Evolutionary conservation across 2,113 vertebrate genomes (phyloP).

Genomic region (Suncus etruscus): DNA sequence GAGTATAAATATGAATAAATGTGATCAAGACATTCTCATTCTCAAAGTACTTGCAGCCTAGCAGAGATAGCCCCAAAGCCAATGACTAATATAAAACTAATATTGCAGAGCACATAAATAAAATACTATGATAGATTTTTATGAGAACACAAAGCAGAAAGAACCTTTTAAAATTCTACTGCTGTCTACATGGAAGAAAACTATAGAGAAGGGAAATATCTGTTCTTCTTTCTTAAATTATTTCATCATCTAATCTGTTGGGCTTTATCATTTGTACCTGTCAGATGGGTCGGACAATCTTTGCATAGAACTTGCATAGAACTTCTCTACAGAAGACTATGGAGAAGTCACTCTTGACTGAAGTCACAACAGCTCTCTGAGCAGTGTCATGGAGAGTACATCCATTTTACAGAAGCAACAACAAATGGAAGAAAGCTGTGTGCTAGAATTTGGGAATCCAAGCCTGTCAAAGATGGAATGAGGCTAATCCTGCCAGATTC

Average conservation of each 20-base stretch:
- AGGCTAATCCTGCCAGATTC: background rate
- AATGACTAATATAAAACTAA: background rate
- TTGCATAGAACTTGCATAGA: background rate
- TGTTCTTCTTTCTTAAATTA: conserved; percentile 13
- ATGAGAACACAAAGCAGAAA: background rate
- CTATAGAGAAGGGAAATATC: background rate
- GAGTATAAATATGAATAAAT: conserved; percentile 8
- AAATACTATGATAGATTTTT: background rate
- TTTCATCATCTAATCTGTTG: conserved; percentile 1
- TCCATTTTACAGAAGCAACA: conserved; percentile 35
- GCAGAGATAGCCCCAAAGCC: background rate
- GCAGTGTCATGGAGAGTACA: background rate
- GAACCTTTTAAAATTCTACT: conserved; percentile 1
- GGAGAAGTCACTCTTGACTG: background rate
- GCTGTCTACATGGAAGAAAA: background rate
- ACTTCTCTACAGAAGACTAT: background rate
- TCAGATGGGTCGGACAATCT: background rate
- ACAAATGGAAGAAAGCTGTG: background rate
- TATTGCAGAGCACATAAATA: background rate
- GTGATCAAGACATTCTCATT: background rate
- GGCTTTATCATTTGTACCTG: conserved; percentile 29
- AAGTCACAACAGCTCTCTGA: background rate
- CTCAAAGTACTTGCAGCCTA: background rate
- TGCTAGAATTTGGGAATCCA: background rate
- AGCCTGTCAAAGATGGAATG: background rate